Evolutionary conservation across 1,140 invertebrate species (phyloP).

Genomic region (Drosophila equinoxialis): DNA sequence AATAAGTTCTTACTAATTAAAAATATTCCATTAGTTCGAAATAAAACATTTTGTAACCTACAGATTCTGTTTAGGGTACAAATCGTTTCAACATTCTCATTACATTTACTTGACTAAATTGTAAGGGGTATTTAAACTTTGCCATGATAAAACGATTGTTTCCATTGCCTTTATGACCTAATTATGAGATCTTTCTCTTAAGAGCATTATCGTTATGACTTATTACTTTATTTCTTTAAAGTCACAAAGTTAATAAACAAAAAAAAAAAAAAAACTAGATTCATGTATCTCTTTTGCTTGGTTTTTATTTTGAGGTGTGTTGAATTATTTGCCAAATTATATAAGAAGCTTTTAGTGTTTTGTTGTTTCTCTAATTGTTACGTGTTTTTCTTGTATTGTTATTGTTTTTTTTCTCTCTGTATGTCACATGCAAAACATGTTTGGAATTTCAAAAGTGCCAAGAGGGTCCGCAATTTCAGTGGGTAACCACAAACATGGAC

Average conservation of each 20-base stretch:
- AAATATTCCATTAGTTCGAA: no score
- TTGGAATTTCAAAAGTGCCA: constrained; percentile 27
- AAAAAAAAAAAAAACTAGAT: constrained; percentile 43
- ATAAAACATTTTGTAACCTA: no score
- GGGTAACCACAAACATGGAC: neutral
- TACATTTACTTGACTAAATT: no score
- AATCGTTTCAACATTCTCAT: no score
- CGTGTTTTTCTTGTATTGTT: constrained; percentile 38
- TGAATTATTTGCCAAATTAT: constrained; percentile 66
- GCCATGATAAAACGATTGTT: neutral
- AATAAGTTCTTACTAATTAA: no score
- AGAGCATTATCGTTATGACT: constrained; percentile 58
- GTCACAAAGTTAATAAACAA: constrained; percentile 12
- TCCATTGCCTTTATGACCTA: constrained; percentile 11
- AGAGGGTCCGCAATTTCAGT: constrained; percentile 17
- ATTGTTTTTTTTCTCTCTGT: constrained; percentile 30
- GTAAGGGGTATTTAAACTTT: neutral
- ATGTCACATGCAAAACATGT: constrained; percentile 33
- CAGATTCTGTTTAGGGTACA: no score
- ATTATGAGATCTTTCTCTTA: constrained; percentile 59
- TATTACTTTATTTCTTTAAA: constrained; percentile 48
- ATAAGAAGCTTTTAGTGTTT: constrained; percentile 73
- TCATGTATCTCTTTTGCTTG: constrained; percentile 14
- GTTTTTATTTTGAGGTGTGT: constrained; percentile 47
- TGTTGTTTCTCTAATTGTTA: constrained; percentile 64